Base-by-base conservation (phyloP, 2,113 vertebrate genomes). In the Dasyprocta punctata region DNA sequence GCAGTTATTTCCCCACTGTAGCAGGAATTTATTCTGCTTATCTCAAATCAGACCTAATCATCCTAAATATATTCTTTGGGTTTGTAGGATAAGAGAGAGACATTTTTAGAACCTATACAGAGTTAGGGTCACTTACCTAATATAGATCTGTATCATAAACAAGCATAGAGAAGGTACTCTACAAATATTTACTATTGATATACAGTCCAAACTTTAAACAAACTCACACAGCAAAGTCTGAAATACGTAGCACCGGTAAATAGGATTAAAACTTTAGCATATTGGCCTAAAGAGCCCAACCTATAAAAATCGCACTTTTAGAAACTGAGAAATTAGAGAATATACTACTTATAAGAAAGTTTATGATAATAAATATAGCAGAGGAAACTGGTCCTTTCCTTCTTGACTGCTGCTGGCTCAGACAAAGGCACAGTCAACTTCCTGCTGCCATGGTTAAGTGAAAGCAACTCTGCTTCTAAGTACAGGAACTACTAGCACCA, bases 171-270 rank as follows among this genome's bases (percentile, higher is more conserved):
- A 95, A 96, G 52, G 63, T 82, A 82, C 54, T 96, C 82, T 90
- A 82, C 82, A 97, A 96, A 97, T 97, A 97, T 97, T 96, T 97
- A 92, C 85, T 85, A 96, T 88, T 87, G 49, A 92, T 90, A 92
- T 36, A 96, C 61, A 96, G 75, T 69, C 87, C 69, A 90, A 98
- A 94, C 90, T 96, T 97, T 82, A 93, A 97, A 97, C 90, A 94
- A 96, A 93, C 82, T 81, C 67, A 89, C 44, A 93, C 52, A 92
- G 36, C 73, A 89, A 97, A 96, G 84, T 97, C 83, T 95, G 49
- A 97, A 95, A 95, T 81, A 92, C 5, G 94, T 2, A 81, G 71
- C 77, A 88, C 22, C 90, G 22, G 1, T 75, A 94, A 92, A 78
- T 1, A 88, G n/a, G 47, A 89, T 75, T 73, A 86, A 92, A 83